A percentile compares a stretch with the other conserved stretches of the same genome.
phyloP scores from a whole-genome alignment of 2,888 invertebrate genomes.

The Leptothorax acervorum region DNA sequence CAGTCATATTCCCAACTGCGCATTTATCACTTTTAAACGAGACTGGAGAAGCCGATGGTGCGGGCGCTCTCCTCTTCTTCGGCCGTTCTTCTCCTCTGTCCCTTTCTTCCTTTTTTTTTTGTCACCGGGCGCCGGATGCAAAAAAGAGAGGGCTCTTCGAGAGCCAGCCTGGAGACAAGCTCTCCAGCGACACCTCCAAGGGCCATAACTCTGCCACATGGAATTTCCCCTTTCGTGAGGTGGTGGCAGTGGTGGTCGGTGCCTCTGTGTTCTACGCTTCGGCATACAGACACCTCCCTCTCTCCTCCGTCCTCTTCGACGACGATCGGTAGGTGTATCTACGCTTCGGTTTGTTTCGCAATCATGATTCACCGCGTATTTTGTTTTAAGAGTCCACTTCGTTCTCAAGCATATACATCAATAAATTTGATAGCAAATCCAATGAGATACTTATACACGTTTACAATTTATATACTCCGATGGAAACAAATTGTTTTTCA shows the following conservation, averaged over 20 bases:
- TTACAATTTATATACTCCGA: neutral
- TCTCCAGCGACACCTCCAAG: conserved; percentile 68
- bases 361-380: conserved; percentile 50
- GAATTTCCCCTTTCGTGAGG: conserved; percentile 65
- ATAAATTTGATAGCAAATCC: conserved; percentile 20
- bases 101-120: conserved; percentile 57
- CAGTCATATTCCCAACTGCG: conserved; percentile 83
- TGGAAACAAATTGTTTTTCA: neutral
- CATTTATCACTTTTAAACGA: conserved; percentile 85
- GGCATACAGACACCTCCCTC: conserved; percentile 15
- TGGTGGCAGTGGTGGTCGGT: conserved; percentile 60
- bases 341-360: conserved; percentile 43
- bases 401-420: conserved; percentile 23
- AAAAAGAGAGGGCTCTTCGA: conserved; percentile 59
- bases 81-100: conserved; percentile 44
- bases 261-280: conserved; percentile 56
- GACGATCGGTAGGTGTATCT: conserved; percentile 35
- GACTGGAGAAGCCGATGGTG: conserved; percentile 69
- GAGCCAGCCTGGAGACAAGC: conserved; percentile 62
- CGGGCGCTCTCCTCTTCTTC: conserved; percentile 44
- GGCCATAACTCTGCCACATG: conserved; percentile 74
- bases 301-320: neutral
- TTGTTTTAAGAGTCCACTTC: conserved; percentile 44
- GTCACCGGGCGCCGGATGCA: conserved; percentile 60
- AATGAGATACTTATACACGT: conserved; percentile 19